Percentiles rank a stretch among this genome's conserved stretches.
These are phyloP conservation scores for Perizoma flavofasciatum DNA, from an alignment of 2,888 invertebrate species.

Conservation along the genomic window DNA sequence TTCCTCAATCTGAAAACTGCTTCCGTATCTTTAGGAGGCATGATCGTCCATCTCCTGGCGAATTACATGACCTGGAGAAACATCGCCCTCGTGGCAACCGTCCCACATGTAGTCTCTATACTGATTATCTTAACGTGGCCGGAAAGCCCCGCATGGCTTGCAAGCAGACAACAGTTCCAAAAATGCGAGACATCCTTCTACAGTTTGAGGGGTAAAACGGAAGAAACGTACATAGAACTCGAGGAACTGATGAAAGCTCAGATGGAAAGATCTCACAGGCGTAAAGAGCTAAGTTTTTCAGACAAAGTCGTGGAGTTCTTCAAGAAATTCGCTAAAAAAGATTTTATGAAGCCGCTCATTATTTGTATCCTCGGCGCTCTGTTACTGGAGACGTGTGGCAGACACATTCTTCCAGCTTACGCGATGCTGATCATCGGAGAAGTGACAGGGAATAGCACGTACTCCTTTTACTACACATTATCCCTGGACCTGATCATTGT, in stretches of 20 bases:
- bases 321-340: slow-evolving; percentile 41
- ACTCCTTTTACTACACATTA: slow-evolving; percentile 52
- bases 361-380: slow-evolving; percentile 46
- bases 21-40: slow-evolving; percentile 47
- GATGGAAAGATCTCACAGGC: slow-evolving; percentile 26
- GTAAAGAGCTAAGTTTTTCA: slow-evolving; percentile 12
- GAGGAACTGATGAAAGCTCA: slow-evolving; percentile 43
- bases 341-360: slow-evolving; percentile 48
- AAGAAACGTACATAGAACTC: slow-evolving; percentile 37
- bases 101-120: slow-evolving; percentile 42
- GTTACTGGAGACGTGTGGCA: slow-evolving; percentile 52
- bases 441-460: slow-evolving; percentile 45
- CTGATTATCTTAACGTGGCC: slow-evolving; percentile 69
- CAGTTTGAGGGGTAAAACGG: slow-evolving; percentile 70
- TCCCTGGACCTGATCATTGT: slow-evolving; percentile 53
- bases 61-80: slow-evolving; percentile 50
- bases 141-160: slow-evolving; percentile 86
- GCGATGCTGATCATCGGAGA: slow-evolving; percentile 49
- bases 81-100: slow-evolving; percentile 43
- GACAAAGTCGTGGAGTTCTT: slow-evolving; percentile 28
- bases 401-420: slow-evolving; percentile 56
- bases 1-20: slow-evolving; percentile 54
- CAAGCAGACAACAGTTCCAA: slow-evolving; percentile 44
- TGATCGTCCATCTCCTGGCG: slow-evolving; percentile 47
- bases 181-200: slow-evolving; percentile 74